Conservation (phyloP, 2,113 vertebrate species). For the Cryptomyrus ogoouensis region DNA sequence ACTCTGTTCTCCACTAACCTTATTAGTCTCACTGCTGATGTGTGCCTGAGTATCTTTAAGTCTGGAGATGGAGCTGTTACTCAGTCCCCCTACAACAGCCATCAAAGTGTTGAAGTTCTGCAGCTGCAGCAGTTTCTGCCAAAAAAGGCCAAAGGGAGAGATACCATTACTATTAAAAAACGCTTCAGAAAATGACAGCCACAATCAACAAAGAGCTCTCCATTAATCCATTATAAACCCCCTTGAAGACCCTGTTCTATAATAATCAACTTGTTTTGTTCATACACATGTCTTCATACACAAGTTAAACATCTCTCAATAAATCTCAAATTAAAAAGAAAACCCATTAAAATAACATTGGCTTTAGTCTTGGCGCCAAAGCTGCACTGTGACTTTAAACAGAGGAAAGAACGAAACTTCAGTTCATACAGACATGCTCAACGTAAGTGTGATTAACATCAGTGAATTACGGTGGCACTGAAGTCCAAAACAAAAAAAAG, state of each 20-base stretch:
- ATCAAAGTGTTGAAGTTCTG: conserved; percentile 92
- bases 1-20: conserved; percentile 54
- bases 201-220: not conserved
- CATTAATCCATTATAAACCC: not conserved
- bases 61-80: conserved; percentile 84
- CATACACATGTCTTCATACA: not conserved
- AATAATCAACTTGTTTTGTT: not conserved
- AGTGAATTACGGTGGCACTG: not conserved
- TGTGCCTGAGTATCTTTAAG: conserved; percentile 80
- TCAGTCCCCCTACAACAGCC: conserved; percentile 84
- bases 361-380: not conserved
- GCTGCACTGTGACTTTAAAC: not conserved
- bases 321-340: not conserved
- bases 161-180: not conserved
- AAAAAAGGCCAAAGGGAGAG: not conserved
- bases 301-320: not conserved
- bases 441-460: not conserved
- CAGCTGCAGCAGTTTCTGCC: conserved; percentile 77
- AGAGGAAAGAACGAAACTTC: not conserved
- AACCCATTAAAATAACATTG: not conserved
- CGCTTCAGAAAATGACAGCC: not conserved
- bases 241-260: not conserved
- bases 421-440: not conserved
- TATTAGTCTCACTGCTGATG: conserved; percentile 72
- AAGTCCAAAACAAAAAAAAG: not conserved